A percentile compares a stretch with the other conserved stretches of the same genome.
phyloP scores from a whole-genome alignment of 2,888 invertebrate species.

The Clepsis dumicolana region DNA sequence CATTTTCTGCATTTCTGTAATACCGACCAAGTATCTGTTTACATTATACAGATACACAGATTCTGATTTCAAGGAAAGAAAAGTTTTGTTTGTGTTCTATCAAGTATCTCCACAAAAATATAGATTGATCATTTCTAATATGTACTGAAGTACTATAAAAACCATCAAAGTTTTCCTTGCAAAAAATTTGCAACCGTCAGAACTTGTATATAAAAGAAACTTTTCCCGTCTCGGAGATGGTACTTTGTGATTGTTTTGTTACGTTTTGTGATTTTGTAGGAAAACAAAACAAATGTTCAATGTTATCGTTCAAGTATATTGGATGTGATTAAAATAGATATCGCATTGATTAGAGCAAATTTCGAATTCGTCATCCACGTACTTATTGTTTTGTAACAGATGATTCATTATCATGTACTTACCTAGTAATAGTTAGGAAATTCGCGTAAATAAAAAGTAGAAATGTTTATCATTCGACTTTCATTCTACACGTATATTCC shows the following conservation, averaged over 20 bases:
- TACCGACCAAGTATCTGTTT: background rate
- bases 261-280: conserved; percentile 5
- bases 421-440: background rate
- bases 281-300: conserved; percentile 11
- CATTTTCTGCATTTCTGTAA: conserved; percentile 1
- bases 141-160: conserved; percentile 27
- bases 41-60: background rate
- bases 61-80: background rate
- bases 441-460: background rate
- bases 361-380: background rate
- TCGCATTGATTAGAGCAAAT: conserved; percentile 7
- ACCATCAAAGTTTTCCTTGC: conserved; percentile 50
- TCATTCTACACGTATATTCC: background rate
- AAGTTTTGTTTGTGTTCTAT: conserved; percentile 26
- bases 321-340: conserved; percentile 7
- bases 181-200: conserved; percentile 48
- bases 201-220: conserved; percentile 49
- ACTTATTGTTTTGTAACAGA: background rate
- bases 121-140: conserved; percentile 32
- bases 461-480: background rate
- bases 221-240: conserved; percentile 45
- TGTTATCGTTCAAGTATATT: conserved; percentile 20
- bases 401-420: background rate
- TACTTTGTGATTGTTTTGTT: conserved; percentile 19
- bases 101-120: conserved; percentile 22